These are phyloP conservation scores for Drosophila willistoni DNA, from an alignment of 1,140 invertebrate genomes.

Conservation along the genomic window DNA sequence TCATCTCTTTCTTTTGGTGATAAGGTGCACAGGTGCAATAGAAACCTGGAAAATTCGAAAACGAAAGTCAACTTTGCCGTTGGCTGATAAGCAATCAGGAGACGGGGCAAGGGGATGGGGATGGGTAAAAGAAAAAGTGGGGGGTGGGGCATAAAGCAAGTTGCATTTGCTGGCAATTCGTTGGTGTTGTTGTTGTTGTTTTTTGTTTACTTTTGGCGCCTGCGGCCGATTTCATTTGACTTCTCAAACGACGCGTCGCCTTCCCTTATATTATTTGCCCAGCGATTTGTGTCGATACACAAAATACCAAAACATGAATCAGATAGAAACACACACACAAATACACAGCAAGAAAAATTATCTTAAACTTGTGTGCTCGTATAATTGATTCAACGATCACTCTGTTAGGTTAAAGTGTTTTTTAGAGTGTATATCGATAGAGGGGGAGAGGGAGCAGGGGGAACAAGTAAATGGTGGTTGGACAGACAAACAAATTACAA, in stretches of 20 bases:
- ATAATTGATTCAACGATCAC: not conserved
- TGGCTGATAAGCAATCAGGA: slow-evolving; percentile 27
- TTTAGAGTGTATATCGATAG: not conserved
- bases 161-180: slow-evolving; percentile 54
- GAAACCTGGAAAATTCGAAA: slow-evolving; percentile 26
- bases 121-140: not conserved
- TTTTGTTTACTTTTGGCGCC: slow-evolving; percentile 56
- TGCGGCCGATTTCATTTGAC: slow-evolving; percentile 60
- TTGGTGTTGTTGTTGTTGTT: slow-evolving; percentile 46
- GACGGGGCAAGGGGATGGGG: not conserved
- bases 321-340: slow-evolving; percentile 28
- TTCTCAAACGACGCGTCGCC: slow-evolving; percentile 37
- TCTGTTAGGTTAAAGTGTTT: not conserved
- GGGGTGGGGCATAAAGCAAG: slow-evolving; percentile 11
- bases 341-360: slow-evolving; percentile 22
- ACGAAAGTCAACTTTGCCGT: slow-evolving; percentile 34
- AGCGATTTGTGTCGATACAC: slow-evolving; percentile 55
- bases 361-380: too few relatives aligned
- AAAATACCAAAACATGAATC: slow-evolving; percentile 32
- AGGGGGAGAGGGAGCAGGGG: not conserved
- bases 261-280: slow-evolving; percentile 45
- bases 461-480: not conserved
- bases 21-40: slow-evolving; percentile 38
- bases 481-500: slow-evolving; percentile 75
- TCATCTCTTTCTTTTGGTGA: not conserved